Evolutionary conservation across 2,797 vertebrate genomes (phyloP).

Genomic region (Hydrophis major): DNA sequence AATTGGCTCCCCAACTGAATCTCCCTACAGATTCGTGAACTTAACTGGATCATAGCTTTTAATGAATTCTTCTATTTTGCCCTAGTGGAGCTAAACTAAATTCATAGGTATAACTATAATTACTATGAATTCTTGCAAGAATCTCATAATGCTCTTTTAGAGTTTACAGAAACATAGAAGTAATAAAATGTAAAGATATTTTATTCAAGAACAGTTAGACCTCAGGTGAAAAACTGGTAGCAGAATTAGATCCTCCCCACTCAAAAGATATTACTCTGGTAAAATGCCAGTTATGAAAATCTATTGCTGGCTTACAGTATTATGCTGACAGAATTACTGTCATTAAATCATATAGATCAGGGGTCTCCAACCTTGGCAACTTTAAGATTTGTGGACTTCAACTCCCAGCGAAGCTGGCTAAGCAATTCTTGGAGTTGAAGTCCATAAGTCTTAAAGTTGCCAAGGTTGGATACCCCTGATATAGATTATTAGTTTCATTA

Average conservation of each 20-base stretch:
- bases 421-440: no score
- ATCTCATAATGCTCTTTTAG: neutral
- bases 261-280: neutral
- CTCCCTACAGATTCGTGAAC: neutral
- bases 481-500: neutral
- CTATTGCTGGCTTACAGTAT: neutral
- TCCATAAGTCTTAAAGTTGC: no score
- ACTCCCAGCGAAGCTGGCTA: no score
- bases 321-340: neutral
- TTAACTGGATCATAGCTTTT: neutral
- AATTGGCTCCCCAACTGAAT: no score
- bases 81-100: neutral
- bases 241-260: neutral
- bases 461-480: no score
- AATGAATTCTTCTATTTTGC: neutral
- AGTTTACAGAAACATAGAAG: neutral
- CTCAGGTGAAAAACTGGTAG: neutral
- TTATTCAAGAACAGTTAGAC: neutral
- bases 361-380: no score
- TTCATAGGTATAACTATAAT: neutral
- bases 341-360: neutral
- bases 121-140: no score
- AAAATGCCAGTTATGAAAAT: neutral
- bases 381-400: no score
- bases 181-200: neutral